These are phyloP conservation scores for Papilio glaucus DNA, from an alignment of 1,140 invertebrate genomes.

Conservation along the genomic window DNA sequence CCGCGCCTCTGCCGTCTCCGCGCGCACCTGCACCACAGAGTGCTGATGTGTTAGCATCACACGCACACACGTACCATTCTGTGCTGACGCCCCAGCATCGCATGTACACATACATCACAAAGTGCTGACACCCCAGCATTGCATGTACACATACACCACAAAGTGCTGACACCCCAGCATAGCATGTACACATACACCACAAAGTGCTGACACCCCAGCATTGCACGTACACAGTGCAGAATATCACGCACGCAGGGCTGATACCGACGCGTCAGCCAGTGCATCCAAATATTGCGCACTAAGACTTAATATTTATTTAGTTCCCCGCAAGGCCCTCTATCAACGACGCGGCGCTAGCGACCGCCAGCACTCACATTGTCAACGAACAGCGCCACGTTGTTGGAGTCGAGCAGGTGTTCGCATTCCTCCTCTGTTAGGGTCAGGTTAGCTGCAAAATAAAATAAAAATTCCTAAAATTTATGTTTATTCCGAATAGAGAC, in stretches of 20 bases:
- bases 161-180: neutral
- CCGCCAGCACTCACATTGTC: conserved; percentile 83
- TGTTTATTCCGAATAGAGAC: too few species aligned
- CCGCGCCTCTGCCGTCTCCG: conserved; percentile 91
- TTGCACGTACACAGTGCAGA: neutral
- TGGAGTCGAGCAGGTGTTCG: conserved; percentile 80
- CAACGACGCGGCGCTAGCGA: too few species aligned
- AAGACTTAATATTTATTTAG: too few species aligned
- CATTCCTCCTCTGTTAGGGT: conserved; percentile 84
- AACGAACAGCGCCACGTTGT: conserved; percentile 84
- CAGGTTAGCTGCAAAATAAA: conserved; percentile 81
- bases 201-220: neutral
- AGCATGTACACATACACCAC: neutral
- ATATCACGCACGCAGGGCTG: too few species aligned
- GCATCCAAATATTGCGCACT: too few species aligned
- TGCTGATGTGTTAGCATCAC: too few species aligned
- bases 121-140: neutral
- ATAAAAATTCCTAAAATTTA: neutral
- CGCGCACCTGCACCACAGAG: conserved; percentile 87
- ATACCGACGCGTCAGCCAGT: too few species aligned
- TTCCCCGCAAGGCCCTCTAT: too few species aligned
- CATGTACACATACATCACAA: too few species aligned
- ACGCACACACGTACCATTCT: too few species aligned
- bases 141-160: neutral
- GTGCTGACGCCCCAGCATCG: neutral